Evolutionary conservation across 2,888 invertebrate species (phyloP), one percentile per base, ranked within the genome.

Genomic region (Mamestra brassicae): DNA sequence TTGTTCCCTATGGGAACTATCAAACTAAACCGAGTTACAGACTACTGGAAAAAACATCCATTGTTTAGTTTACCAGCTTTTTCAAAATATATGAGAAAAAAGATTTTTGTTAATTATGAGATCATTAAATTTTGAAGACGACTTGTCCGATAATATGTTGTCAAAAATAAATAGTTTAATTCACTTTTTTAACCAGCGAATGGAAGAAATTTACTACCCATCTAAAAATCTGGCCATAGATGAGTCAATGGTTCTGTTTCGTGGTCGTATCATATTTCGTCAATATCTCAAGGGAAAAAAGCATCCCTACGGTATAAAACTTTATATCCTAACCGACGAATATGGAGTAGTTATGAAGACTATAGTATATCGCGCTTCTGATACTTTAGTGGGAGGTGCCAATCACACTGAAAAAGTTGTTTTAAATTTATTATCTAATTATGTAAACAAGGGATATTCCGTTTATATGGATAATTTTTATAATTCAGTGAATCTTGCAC

Each of bases 321-420:
- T 80, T 8, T 83, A 83, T 74, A 75, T 83, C 36, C 7, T 83
- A 62, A 80, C 80, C 58, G 80, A 83, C 70, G 72, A 74, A 72
- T 61, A 76, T 76, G 78, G 78, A 1, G 74, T 83, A 52, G n/a
- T 64, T 4, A 4, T 64, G 64, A 64, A 64, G 4, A 64, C 52
- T 7, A 78, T 80, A 7, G 76, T 76, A 57, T 80, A 80, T 78
- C 68, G 71, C 62, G 75, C 79, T 73, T 68, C 68, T 8, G 83
- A 80, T 74, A 76, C 74, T 74, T 38, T 65, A 61, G 79, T 76
- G 7, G 80, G 78, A 58, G 84, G 85, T 50, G 71, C 64, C 26
- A 74, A 78, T 50, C 85, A 87, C 63, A 71, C 66, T 55, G 78
- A 71, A 72, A 88, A 85, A 78, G 85, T 84, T 36, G 87, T 88